A percentile compares a stretch with the other conserved stretches of the same genome.
Evolutionary conservation across 2,888 invertebrate species (phyloP).

Genomic region (Andrena chrysosceles): DNA sequence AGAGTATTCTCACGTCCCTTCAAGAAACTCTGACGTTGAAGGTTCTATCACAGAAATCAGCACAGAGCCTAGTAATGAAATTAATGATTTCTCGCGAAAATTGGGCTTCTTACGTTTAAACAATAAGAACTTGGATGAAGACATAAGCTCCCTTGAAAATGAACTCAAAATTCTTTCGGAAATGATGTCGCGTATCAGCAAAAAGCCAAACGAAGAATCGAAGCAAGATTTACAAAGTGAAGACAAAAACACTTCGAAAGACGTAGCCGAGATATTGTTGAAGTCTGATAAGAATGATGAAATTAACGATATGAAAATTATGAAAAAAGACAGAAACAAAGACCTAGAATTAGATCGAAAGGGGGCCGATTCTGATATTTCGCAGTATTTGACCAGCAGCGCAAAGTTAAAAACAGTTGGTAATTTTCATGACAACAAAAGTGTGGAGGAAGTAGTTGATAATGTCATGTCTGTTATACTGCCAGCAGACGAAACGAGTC

Average conservation of each 20-base stretch:
- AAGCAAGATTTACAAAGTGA: conserved; percentile 67
- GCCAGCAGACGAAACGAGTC: conserved; percentile 46
- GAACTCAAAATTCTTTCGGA: conserved; percentile 81
- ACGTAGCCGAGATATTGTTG: conserved; percentile 75
- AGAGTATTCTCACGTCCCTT: conserved; percentile 33
- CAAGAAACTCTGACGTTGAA: conserved; percentile 18
- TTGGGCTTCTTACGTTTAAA: conserved; percentile 78
- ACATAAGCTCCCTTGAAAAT: conserved; percentile 81
- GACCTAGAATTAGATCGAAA: conserved; percentile 14
- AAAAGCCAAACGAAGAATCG: conserved; percentile 73
- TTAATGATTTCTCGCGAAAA: conserved; percentile 72
- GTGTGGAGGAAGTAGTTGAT: conserved; percentile 52
- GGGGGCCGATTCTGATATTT: conserved; percentile 20
- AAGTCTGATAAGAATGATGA: conserved; percentile 57
- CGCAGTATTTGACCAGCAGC: conserved; percentile 18
- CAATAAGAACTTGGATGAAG: conserved; percentile 80
- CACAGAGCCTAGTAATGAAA: conserved; percentile 45
- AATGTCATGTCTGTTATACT: conserved; percentile 65
- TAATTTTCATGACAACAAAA: conserved; percentile 37
- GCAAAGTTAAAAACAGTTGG: conserved; percentile 34
- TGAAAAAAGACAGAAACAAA: conserved; percentile 15
- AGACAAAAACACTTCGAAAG: conserved; percentile 73
- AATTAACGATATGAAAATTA: conserved; percentile 14
- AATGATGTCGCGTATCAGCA: conserved; percentile 81
- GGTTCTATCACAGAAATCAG: conserved; percentile 25